A percentile compares a stretch with the other conserved stretches of the same genome.
Conservation (phyloP, 2,888 invertebrate species). For the Agrotis segetum region DNA sequence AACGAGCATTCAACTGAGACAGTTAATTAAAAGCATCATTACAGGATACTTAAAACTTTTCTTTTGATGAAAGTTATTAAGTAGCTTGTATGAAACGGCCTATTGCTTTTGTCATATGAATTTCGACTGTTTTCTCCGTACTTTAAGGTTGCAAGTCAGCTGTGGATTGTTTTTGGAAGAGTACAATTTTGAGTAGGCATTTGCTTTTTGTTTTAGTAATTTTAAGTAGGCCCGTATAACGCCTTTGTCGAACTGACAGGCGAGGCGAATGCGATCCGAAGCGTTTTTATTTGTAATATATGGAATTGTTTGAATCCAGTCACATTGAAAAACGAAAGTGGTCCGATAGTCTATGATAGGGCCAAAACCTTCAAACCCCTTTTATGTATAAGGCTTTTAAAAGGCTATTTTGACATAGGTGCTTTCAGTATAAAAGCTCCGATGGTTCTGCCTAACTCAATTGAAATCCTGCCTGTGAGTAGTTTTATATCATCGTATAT, state of each 20-base stretch:
- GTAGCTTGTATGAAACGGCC: neutral
- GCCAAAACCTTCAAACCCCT: too few relatives aligned
- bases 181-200: neutral
- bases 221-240: neutral
- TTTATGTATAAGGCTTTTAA: neutral
- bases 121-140: neutral
- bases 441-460: conserved; percentile 12
- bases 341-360: too few relatives aligned
- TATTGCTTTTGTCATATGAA: neutral
- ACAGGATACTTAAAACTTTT: conserved; percentile 40
- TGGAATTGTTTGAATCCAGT: too few relatives aligned
- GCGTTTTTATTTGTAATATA: too few relatives aligned
- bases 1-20: conserved; percentile 21
- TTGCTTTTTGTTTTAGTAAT: conserved; percentile 4
- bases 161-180: neutral
- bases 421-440: conserved; percentile 20
- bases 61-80: conserved; percentile 24
- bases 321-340: too few relatives aligned
- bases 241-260: too few relatives aligned
- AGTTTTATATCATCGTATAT: conserved; percentile 6
- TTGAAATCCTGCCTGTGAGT: conserved; percentile 7
- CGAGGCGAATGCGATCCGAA: too few relatives aligned
- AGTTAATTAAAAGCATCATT: conserved; percentile 44
- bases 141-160: neutral
- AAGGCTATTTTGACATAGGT: neutral